A percentile compares a stretch with the other conserved stretches of the same genome.
Conservation (phyloP, 2,888 invertebrate species). For the Cyrtodaria siliqua region DNA sequence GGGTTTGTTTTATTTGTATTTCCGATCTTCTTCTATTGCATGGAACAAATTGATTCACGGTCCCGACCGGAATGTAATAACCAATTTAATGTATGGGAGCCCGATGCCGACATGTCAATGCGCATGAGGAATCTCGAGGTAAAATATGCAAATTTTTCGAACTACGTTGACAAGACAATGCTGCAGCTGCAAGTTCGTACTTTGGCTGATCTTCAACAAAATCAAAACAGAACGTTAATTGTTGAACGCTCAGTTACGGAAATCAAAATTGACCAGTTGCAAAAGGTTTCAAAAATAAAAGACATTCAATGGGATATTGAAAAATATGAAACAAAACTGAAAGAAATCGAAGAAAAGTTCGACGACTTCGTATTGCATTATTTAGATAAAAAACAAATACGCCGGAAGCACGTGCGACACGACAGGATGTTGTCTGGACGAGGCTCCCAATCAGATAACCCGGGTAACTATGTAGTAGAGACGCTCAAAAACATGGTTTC, state of each 20-base stretch:
- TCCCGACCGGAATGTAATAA: constrained; percentile 48
- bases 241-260: constrained; percentile 65
- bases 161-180: constrained; percentile 67
- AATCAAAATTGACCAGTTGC: constrained; percentile 60
- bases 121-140: constrained; percentile 73
- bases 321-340: constrained; percentile 40
- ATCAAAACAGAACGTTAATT: constrained; percentile 66
- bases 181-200: constrained; percentile 59
- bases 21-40: no score
- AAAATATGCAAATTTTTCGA: constrained; percentile 70
- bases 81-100: constrained; percentile 83
- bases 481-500: constrained; percentile 76
- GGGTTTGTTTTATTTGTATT: no score
- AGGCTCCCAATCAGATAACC: constrained; percentile 39
- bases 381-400: constrained; percentile 15
- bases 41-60: no score
- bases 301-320: constrained; percentile 36
- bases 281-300: constrained; percentile 41
- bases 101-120: constrained; percentile 77
- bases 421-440: constrained; percentile 36
- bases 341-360: constrained; percentile 38
- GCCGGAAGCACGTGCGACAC: constrained; percentile 50
- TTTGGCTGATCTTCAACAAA: constrained; percentile 55
- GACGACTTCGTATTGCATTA: constrained; percentile 26
- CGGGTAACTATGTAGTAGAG: constrained; percentile 35